phyloP scores from a whole-genome alignment of 1,140 invertebrate species.

The Micrasema longulum region DNA sequence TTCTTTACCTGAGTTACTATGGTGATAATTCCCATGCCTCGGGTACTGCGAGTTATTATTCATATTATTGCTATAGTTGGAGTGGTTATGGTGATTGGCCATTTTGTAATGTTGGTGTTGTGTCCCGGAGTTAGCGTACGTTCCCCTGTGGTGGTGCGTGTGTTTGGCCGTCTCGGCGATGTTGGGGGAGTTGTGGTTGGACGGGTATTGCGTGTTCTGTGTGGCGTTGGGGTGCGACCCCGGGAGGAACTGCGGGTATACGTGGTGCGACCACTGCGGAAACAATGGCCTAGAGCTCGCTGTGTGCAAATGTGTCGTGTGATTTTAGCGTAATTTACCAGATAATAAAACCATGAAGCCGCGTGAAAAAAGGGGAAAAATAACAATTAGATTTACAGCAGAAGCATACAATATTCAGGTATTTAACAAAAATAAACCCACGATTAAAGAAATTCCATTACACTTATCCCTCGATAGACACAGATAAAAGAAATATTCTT shows the following conservation, averaged over 20 bases:
- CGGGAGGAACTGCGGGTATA: conserved; percentile 91
- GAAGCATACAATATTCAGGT: too few species aligned
- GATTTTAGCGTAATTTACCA: conserved; percentile 48
- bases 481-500: too few species aligned
- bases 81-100: conserved; percentile 68
- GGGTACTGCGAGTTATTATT: conserved; percentile 70
- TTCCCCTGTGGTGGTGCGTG: conserved; percentile 70
- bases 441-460: too few species aligned
- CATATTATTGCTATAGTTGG: conserved; percentile 63
- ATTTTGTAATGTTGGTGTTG: conserved; percentile 64
- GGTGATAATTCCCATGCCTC: conserved; percentile 66
- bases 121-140: conserved; percentile 62
- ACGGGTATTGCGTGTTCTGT: conserved; percentile 65
- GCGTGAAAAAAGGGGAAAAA: conserved; percentile 54
- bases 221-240: conserved; percentile 82
- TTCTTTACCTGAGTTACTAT: conserved; percentile 70
- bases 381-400: conserved; percentile 46
- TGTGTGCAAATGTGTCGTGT: conserved; percentile 30
- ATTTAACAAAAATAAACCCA: too few species aligned
- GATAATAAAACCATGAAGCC: conserved; percentile 51
- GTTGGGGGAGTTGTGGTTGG: conserved; percentile 61
- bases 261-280: conserved; percentile 92
- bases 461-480: too few species aligned
- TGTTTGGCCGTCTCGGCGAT: conserved; percentile 65
- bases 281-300: conserved; percentile 79